Base-by-base conservation (phyloP, 2,797 vertebrate species). In the Stomatorhinus walkeri region DNA sequence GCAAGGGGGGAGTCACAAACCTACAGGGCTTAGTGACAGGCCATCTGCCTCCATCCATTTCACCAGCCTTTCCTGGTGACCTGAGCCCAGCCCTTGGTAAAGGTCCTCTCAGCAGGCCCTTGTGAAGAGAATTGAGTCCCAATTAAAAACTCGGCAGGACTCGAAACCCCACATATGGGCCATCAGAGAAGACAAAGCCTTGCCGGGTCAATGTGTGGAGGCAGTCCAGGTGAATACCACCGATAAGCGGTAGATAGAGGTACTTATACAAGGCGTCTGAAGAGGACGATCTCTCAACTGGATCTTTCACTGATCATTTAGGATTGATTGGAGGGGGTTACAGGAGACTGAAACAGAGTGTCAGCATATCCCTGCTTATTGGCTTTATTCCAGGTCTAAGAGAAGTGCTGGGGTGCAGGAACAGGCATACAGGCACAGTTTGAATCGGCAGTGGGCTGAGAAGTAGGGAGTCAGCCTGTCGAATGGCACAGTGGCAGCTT, bases 331-430 rank as follows among this genome's bases (percentile, higher is more conserved):
- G 19, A 46, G 4, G 28, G 32, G 24, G 24, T 28, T 64, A 64
- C 22, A 28, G 43, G 79, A 48, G 79, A 19, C 19, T 83, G 76
- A 76, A 81, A 81, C 14, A 81, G 40, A 7, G 76, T 16, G 43
- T 3, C 19, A 83, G 79, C 2, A 83, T 46, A 6, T 48, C 24
- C 56, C 85, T 12, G 52, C 10, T 93, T 95, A 97, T 96, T 96
- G 56, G 94, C 95, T 88, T 97, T 96, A 94, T 96, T 97, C 90
- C 92, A 95, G 0, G 92, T 89, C 1, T 96, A 96, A 0, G 96
- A 97, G 95, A 97, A 97, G 6, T 96, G 97, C 0, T 84, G 24
- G 68, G 14, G 54, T 5, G 54, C n/a, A 61, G 56, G n/a, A 22
- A 61, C 56, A 24, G 7, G 24, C 59, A 64, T 64, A 64, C 10